Evolutionary conservation across 2,797 vertebrate genomes (phyloP), one percentile per base, ranked within the genome.

Genomic region (Melopsittacus undulatus): DNA sequence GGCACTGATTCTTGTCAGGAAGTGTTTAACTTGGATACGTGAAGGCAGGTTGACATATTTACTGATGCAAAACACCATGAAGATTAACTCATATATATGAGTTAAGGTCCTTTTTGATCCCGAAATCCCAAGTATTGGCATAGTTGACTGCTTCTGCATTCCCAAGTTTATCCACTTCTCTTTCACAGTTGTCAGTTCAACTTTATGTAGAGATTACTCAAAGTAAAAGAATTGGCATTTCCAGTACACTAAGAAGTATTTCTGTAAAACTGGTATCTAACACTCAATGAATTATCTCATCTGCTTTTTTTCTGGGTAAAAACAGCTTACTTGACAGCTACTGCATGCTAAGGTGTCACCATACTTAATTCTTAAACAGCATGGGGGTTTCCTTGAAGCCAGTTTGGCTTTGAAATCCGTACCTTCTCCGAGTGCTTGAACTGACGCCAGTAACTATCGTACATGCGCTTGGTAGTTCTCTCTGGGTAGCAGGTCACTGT

Each of bases 381-480:
- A 54, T 0, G 13, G 30, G 13, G 20, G 16, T 56, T 43, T 72
- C 34, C 51, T n/a, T 42, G 40, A n/a, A 76, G 40, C 5, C 82
- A 11, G 14, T 38, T 12, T 51, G 16, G 57, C 52, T 64, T 18
- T 66, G 83, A 82, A 87, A 62, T 29, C 85, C 88, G 3, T 45
- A 98, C 98, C 98, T 98, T 98, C 96, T 98, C 98, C 4, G 98
- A 98, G 97, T 98, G 98, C 92, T 98, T 98, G 97, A 98, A 98
- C 96, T 98, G 98, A 27, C 97, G 97, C 98, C 98, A 98, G 94
- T 98, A 98, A 73, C 98, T 98, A 26, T 98, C 98, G 13, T 98
- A 98, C 98, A 98, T 98, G 97, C 98, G 98, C 82, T 98, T 98
- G 59, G 98, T 98, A 59, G 98, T 98, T 95, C 98, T 98, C 96